phyloP scores from a whole-genome alignment of 2,797 vertebrate genomes.

The Halcyon badia region DNA sequence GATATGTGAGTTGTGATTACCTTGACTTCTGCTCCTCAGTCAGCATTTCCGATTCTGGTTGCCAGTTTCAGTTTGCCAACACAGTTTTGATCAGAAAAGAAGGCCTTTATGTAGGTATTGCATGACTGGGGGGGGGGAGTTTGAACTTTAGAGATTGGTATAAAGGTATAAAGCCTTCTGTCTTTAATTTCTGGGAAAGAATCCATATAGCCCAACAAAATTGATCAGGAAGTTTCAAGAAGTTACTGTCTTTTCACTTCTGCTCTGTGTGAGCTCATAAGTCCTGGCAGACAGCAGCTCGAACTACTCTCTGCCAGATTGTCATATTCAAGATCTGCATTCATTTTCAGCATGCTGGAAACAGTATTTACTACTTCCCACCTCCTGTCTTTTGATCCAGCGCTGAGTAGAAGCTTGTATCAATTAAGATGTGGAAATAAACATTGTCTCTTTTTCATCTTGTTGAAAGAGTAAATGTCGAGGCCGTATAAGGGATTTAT shows the following conservation, averaged over 20 bases:
- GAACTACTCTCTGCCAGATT: neutral
- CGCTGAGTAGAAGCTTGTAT: neutral
- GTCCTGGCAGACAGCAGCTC: neutral
- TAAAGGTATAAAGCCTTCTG: neutral
- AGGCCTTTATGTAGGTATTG: neutral
- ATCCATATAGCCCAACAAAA: neutral
- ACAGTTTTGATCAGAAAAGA: neutral
- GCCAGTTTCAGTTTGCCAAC: neutral
- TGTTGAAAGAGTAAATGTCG: neutral
- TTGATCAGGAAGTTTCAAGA: neutral
- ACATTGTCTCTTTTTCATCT: neutral
- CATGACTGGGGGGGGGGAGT: too few relatives aligned
- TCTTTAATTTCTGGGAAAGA: neutral
- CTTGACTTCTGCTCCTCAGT: neutral
- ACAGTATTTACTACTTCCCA: neutral
- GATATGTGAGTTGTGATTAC: neutral
- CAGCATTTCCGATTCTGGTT: neutral
- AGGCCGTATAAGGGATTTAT: neutral
- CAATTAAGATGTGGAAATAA: neutral
- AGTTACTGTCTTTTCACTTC: neutral
- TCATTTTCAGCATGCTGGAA: neutral
- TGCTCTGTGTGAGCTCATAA: rapidly evolving
- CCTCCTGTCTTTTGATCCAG: neutral
- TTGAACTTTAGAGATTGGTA: neutral
- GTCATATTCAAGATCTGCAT: neutral